phyloP scores from a whole-genome alignment of 2,113 vertebrate species.

The Eurystomus gularis region DNA sequence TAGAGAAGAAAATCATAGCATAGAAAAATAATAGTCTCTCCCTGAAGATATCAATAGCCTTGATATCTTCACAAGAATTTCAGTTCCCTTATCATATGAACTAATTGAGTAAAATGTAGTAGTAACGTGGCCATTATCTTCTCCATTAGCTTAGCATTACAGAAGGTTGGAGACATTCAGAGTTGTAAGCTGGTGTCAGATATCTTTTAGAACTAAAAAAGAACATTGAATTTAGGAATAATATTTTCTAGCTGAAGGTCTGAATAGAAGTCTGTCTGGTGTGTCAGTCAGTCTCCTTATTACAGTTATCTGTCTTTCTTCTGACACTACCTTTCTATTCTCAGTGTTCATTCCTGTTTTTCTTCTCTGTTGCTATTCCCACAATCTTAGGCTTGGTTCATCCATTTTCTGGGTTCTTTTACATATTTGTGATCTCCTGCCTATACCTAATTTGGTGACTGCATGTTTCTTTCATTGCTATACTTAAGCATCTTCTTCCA shows the following conservation, averaged over 20 bases:
- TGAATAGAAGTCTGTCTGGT: background rate
- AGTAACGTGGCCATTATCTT: background rate
- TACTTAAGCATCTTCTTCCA: background rate
- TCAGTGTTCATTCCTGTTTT: background rate
- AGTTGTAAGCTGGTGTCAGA: background rate
- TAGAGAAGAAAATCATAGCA: background rate
- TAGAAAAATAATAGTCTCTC: background rate
- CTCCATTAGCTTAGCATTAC: background rate
- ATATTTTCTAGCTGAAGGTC: background rate
- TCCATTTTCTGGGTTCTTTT: background rate
- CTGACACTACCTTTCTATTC: background rate
- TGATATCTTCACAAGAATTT: background rate
- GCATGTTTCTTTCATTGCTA: background rate
- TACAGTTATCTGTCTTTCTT: background rate
- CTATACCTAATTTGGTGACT: background rate
- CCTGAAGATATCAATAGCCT: background rate
- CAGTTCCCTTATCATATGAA: background rate
- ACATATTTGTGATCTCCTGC: background rate
- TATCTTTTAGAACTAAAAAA: background rate
- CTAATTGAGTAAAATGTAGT: background rate
- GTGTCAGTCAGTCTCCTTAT: background rate
- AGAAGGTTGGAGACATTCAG: background rate
- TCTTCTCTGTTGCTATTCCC: background rate
- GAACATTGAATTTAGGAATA: background rate
- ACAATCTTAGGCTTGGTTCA: background rate